Percentiles rank a stretch among this genome's conserved stretches.
These are phyloP conservation scores for Cephus rjabovi DNA, from an alignment of 2,888 invertebrate species.

Conservation along the genomic window DNA sequence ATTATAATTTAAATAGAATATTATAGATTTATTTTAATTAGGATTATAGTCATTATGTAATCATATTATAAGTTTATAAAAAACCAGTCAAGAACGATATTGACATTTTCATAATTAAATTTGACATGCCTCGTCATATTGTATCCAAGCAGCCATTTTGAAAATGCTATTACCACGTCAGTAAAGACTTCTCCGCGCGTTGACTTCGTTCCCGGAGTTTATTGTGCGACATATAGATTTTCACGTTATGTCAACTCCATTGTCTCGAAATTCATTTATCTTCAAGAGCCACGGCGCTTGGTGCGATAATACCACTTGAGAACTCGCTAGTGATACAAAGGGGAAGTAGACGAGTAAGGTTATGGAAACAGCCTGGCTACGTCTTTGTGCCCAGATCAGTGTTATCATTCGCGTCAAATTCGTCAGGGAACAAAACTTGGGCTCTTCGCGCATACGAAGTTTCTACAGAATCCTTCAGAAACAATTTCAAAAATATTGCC, in stretches of 20 bases:
- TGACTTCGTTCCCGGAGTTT: neutral
- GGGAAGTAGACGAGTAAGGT: neutral
- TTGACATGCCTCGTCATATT: neutral
- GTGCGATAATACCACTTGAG: conserved; percentile 32
- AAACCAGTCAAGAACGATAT: neutral
- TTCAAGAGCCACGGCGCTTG: conserved; percentile 28
- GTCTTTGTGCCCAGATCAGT: neutral
- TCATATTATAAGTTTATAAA: neutral
- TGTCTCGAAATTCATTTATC: conserved; percentile 43
- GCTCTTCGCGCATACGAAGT: neutral
- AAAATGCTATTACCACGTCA: neutral
- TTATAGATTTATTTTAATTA: neutral
- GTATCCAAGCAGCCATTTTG: conserved; percentile 8
- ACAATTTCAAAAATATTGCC: neutral
- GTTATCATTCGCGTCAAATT: neutral
- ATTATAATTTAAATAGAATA: neutral
- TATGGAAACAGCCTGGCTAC: neutral
- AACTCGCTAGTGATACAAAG: conserved; percentile 2
- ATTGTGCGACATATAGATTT: neutral
- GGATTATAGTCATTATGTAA: neutral
- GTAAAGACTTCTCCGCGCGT: neutral
- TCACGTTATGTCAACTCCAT: conserved; percentile 26
- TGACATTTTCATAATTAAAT: neutral
- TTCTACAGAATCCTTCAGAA: neutral
- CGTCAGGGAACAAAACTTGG: neutral